phyloP scores from a whole-genome alignment of 2,888 invertebrate genomes.

The Hypercompe scribonia region DNA sequence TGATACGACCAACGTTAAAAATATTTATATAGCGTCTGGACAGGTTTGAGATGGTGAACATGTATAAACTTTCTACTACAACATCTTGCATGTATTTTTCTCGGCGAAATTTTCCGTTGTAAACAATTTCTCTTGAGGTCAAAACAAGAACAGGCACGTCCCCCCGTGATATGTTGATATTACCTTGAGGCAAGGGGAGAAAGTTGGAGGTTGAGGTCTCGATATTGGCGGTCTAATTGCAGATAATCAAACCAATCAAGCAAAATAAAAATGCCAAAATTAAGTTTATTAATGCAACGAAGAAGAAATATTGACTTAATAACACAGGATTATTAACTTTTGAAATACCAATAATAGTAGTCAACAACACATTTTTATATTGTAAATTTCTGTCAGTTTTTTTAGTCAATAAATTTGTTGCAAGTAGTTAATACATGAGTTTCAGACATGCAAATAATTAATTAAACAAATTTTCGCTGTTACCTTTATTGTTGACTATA shows the following conservation, averaged over 20 bases:
- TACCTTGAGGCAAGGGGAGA: slow-evolving; percentile 36
- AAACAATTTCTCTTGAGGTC: slow-evolving; percentile 35
- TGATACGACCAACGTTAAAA: not conserved
- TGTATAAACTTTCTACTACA: slow-evolving; percentile 14
- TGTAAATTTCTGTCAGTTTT: no score
- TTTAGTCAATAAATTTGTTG: not conserved
- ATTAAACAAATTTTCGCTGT: no score
- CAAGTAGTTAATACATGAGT: not conserved
- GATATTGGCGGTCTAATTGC: slow-evolving; percentile 13
- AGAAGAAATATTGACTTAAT: not conserved
- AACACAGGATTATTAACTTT: no score
- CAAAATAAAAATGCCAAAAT: no score
- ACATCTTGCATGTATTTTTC: slow-evolving; percentile 13
- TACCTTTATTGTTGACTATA: no score
- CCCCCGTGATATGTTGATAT: slow-evolving; percentile 32
- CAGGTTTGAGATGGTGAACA: slow-evolving; percentile 13
- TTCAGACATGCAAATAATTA: not conserved
- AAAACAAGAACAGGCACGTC: slow-evolving; percentile 24
- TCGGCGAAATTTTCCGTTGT: slow-evolving; percentile 26
- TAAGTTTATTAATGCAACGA: not conserved
- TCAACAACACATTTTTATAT: no score
- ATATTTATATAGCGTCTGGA: not conserved
- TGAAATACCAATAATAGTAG: no score
- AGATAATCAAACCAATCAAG: no score
- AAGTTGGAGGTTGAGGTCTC: slow-evolving; percentile 36